A percentile compares a stretch with the other conserved stretches of the same genome.
Evolutionary conservation across 2,113 vertebrate genomes (phyloP).

Genomic region (Parus major): DNA sequence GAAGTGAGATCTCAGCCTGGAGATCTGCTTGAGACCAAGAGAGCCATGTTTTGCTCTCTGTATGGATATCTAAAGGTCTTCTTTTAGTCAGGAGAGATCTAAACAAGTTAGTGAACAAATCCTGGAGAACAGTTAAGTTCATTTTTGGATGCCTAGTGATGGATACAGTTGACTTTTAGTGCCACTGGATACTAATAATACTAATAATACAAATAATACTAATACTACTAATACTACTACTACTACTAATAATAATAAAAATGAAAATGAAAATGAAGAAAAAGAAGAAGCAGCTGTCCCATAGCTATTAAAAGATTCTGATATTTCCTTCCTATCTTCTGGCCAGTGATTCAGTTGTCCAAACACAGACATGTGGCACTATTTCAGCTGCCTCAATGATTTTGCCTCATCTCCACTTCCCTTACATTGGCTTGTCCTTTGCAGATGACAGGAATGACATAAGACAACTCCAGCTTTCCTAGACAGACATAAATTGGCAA

Average conservation of each 20-base stretch:
- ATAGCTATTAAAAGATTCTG: neutral
- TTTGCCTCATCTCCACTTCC: neutral
- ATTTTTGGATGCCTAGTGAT: neutral
- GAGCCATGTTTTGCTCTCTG: rapidly evolving
- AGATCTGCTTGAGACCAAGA: neutral
- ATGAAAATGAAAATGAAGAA: too few species aligned
- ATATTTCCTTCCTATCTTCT: neutral
- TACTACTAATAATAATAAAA: too few species aligned
- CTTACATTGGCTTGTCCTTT: neutral
- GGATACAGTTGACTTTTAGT: neutral
- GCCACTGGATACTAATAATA: neutral
- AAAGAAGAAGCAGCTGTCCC: neutral
- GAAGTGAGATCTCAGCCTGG: neutral
- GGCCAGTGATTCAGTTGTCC: neutral
- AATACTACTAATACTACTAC: too few species aligned
- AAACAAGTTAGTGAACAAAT: neutral
- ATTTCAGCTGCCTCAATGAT: neutral
- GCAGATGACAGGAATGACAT: neutral
- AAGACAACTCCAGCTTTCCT: neutral
- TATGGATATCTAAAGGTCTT: neutral
- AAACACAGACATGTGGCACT: neutral
- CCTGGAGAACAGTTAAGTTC: neutral
- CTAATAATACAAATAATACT: neutral
- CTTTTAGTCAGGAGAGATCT: neutral
- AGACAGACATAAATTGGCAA: neutral